phyloP scores from a whole-genome alignment of 2,797 vertebrate species.

The Pipistrellus pipistrellus region DNA sequence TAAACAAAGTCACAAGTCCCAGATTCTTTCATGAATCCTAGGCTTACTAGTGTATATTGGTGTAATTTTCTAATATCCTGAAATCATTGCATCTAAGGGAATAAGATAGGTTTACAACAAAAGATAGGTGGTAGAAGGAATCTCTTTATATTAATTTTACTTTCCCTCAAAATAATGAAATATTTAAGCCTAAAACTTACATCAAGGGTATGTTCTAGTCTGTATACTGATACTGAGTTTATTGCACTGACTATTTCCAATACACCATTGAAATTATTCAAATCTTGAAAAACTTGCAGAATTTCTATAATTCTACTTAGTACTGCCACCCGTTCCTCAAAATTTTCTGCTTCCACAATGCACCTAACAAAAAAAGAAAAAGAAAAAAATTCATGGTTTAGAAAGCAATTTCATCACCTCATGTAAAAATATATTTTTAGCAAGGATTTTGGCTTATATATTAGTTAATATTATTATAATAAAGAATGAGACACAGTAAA shows the following conservation, averaged over 20 bases:
- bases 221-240: slow-evolving; percentile 98
- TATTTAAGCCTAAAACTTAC: slow-evolving; percentile 86
- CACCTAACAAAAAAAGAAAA: slow-evolving; percentile 89
- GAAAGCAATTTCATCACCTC: not conserved
- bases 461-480: slow-evolving; percentile 40
- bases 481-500: slow-evolving; percentile 31
- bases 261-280: slow-evolving; percentile 99
- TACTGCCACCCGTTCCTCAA: slow-evolving; percentile 96
- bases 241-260: slow-evolving; percentile 98
- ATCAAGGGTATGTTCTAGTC: slow-evolving; percentile 98
- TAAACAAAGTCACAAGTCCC: slow-evolving; percentile 20
- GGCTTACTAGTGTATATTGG: not conserved
- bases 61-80: slow-evolving; percentile 35
- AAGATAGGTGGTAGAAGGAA: slow-evolving; percentile 55
- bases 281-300: slow-evolving; percentile 98
- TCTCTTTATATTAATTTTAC: slow-evolving; percentile 50
- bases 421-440: slow-evolving; percentile 5
- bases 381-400: not conserved
- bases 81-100: not conserved
- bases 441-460: slow-evolving; percentile 41
- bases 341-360: slow-evolving; percentile 96
- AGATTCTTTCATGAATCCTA: slow-evolving; percentile 30
- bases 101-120: slow-evolving; percentile 38
- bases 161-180: slow-evolving; percentile 44
- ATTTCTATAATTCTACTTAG: slow-evolving; percentile 97